Conservation (phyloP, 2,113 vertebrate genomes). For the Baryphthengus martii region DNA sequence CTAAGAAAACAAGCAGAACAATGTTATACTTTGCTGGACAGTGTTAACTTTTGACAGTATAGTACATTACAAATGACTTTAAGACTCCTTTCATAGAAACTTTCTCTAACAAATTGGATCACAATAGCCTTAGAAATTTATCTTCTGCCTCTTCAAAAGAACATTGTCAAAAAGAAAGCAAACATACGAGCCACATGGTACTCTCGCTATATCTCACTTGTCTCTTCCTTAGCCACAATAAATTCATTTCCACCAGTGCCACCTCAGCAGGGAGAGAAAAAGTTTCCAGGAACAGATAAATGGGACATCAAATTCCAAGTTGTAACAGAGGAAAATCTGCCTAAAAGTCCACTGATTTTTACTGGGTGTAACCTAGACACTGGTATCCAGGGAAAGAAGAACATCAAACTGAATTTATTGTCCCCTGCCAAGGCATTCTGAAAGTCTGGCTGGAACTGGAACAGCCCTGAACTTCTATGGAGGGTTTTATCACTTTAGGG, state of each 20-base stretch:
- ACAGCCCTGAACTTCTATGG: neutral
- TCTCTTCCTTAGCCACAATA: neutral
- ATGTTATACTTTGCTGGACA: neutral
- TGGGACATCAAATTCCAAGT: neutral
- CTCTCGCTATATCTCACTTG: neutral
- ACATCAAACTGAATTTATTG: neutral
- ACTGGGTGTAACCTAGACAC: neutral
- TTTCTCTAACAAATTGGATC: neutral
- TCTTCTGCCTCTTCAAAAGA: neutral
- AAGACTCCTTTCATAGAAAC: neutral
- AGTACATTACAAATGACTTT: neutral
- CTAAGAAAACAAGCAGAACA: neutral
- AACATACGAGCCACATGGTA: neutral
- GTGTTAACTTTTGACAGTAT: neutral
- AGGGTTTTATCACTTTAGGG: neutral
- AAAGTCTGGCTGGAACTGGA: neutral
- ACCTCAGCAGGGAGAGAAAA: neutral
- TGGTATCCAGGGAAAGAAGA: neutral
- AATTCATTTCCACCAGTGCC: neutral
- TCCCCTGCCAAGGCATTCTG: neutral
- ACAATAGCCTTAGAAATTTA: neutral
- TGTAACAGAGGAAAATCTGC: neutral
- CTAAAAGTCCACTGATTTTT: neutral
- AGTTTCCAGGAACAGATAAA: neutral
- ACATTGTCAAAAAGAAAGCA: neutral